Evolutionary conservation across 2,888 invertebrate genomes (phyloP).

Genomic region (Tipula unca): DNA sequence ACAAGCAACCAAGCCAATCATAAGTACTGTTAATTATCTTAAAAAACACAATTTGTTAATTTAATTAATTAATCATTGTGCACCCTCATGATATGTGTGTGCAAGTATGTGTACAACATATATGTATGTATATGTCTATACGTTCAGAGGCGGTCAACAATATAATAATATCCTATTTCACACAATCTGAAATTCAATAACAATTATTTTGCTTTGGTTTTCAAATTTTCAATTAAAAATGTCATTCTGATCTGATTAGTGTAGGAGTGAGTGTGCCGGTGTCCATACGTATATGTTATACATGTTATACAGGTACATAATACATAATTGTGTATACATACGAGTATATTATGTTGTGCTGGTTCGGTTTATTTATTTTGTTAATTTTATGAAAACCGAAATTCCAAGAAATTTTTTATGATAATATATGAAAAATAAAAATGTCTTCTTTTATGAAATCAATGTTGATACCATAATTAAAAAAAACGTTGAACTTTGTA

Average conservation of each 20-base stretch:
- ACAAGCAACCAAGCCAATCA: too few species aligned
- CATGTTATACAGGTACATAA: too few species aligned
- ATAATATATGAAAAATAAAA: neutral
- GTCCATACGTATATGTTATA: too few species aligned
- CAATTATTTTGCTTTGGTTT: neutral
- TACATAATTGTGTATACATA: too few species aligned
- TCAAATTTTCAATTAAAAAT: neutral
- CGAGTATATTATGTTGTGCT: neutral
- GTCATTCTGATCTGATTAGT: too few species aligned
- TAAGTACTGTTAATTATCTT: too few species aligned
- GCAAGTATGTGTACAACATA: neutral
- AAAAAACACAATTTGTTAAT: too few species aligned
- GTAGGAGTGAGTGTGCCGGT: too few species aligned
- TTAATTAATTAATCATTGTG: too few species aligned
- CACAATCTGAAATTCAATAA: neutral
- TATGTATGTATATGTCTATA: neutral
- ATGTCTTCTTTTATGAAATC: neutral
- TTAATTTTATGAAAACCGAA: neutral
- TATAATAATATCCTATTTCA: neutral
- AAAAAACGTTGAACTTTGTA: neutral
- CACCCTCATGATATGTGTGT: too few species aligned
- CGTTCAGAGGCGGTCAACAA: neutral
- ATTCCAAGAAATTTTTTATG: neutral
- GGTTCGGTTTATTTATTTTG: neutral
- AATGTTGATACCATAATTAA: neutral